A percentile compares a stretch with the other conserved stretches of the same genome.
Evolutionary conservation across 2,888 invertebrate species (phyloP).

Genomic region (Perdita meconis): DNA sequence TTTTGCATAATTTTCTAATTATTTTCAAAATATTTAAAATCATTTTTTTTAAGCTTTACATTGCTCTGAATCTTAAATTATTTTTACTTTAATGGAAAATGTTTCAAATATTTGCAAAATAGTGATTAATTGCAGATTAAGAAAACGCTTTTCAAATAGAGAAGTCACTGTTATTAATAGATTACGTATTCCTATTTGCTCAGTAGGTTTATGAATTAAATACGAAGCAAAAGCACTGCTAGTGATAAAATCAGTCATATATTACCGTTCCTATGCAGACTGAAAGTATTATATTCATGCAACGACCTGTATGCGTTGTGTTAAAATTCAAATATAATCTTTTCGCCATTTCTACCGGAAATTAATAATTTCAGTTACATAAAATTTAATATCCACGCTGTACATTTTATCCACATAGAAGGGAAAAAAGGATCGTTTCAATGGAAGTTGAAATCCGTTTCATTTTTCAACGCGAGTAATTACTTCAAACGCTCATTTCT

Average conservation of each 20-base stretch:
- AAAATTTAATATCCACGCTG: slow-evolving; percentile 10
- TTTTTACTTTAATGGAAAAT: too few species aligned
- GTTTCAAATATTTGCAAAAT: background rate
- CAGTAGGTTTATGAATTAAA: slow-evolving; percentile 1
- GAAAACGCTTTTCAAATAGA: background rate
- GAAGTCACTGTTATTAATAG: slow-evolving; percentile 2
- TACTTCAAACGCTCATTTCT: background rate
- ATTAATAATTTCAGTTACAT: slow-evolving; percentile 10
- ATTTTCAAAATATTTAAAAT: too few species aligned
- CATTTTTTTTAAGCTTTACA: too few species aligned
- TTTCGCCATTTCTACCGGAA: slow-evolving; percentile 4
- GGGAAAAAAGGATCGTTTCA: background rate
- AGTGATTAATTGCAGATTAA: background rate
- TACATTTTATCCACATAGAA: background rate
- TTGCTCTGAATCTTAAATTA: too few species aligned
- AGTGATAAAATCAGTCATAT: slow-evolving; percentile 19
- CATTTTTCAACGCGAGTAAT: too few species aligned
- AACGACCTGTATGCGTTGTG: slow-evolving; percentile 1
- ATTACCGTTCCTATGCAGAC: slow-evolving; percentile 14
- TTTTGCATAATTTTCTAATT: too few species aligned
- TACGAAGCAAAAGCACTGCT: background rate
- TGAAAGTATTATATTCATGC: slow-evolving; percentile 13
- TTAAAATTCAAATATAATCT: slow-evolving; percentile 18
- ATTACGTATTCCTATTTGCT: slow-evolving; percentile 5
- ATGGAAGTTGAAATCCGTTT: background rate